Conservation (phyloP, 2,888 invertebrate genomes). For the Drosophila paranaensis region DNA sequence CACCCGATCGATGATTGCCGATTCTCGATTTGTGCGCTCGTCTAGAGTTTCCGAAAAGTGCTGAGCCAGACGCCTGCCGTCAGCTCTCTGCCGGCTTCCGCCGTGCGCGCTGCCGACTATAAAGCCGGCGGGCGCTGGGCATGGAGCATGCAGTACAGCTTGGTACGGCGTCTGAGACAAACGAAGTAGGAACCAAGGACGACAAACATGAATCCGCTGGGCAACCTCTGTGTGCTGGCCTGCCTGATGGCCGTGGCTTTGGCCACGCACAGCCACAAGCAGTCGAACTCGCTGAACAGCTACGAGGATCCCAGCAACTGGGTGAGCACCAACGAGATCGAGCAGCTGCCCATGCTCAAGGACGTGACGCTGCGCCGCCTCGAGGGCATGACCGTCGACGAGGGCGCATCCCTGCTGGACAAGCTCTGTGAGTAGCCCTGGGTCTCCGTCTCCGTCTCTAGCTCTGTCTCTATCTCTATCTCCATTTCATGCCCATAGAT, state of each 20-base stretch:
- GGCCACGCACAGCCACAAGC: slow-evolving; percentile 41
- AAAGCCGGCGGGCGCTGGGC: slow-evolving; percentile 33
- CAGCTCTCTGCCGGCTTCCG: slow-evolving; percentile 26
- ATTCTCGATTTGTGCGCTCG: slow-evolving; percentile 19
- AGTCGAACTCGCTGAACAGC: slow-evolving; percentile 49
- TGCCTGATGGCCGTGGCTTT: slow-evolving; percentile 63
- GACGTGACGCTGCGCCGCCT: slow-evolving; percentile 71
- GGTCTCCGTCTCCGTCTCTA: too few species aligned
- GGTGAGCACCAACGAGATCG: slow-evolving; percentile 69
- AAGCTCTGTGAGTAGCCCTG: slow-evolving; percentile 70
- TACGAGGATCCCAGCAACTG: slow-evolving; percentile 75
- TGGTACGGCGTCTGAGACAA: slow-evolving; percentile 48
- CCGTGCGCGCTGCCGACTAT: slow-evolving; percentile 35
- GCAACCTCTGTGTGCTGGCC: slow-evolving; percentile 62
- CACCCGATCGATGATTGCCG: slow-evolving; percentile 14
- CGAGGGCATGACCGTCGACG: slow-evolving; percentile 73
- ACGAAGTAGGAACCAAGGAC: slow-evolving; percentile 16
- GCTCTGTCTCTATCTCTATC: too few species aligned
- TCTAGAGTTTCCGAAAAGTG: slow-evolving; percentile 47
- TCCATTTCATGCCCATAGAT: slow-evolving; percentile 45
- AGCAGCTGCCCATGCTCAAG: slow-evolving; percentile 68
- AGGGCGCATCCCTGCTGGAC: slow-evolving; percentile 73
- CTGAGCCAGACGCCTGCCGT: slow-evolving; percentile 39
- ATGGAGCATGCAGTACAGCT: slow-evolving; percentile 61
- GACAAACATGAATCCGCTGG: slow-evolving; percentile 69